Evolutionary conservation across 1,140 invertebrate species (phyloP), one percentile per base, ranked within the genome.

Genomic region (Dendrolimus kikuchii): DNA sequence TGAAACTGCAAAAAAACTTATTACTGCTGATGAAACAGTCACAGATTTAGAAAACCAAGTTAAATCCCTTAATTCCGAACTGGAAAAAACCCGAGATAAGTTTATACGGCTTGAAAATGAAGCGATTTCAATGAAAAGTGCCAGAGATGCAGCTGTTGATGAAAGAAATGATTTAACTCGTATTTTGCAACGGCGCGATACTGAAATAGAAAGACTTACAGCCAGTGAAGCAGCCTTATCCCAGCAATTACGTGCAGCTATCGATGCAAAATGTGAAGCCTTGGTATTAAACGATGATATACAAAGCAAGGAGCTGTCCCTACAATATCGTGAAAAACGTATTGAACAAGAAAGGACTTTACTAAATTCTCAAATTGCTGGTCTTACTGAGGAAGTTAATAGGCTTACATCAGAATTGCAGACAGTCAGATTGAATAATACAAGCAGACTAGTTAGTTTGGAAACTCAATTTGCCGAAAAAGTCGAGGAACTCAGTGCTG

Each of bases 271-370:
- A 87, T 96, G 93, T 87, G 93, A 95, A 86, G 94, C 95, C 5
- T 74, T 97, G 37, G 90, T 92, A 9, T 90, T 93, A 48, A 89
- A 92, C 49, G 94, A 96, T 84, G 95, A 96, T 87, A 87, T 95
- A 10, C 90, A 93, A 62, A 93, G 92, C 60, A 92, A 92, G 67
- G 93, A 96, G 83, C 86, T 95, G 36, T 90, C 92, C 6, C 75
- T 95, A 36, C 91, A 96, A 59, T 93, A 92, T 71, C 93, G 93
- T 80, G 94, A 96, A 82, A 93, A 93, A 70, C 88, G 93, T n/a
- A 85, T 96, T 46, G 93, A 96, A 63, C 92, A 95, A 78, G 95
- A 97, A 81, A 90, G 91, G 59, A 80, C 87, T 7, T 88, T 96
- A 51, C 71, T 96, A 23, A 90, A 91, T 59, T 92, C 93, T 63